These are phyloP conservation scores for Actenoides lindsayi DNA, from an alignment of 2,113 vertebrate species.

Conservation along the genomic window DNA sequence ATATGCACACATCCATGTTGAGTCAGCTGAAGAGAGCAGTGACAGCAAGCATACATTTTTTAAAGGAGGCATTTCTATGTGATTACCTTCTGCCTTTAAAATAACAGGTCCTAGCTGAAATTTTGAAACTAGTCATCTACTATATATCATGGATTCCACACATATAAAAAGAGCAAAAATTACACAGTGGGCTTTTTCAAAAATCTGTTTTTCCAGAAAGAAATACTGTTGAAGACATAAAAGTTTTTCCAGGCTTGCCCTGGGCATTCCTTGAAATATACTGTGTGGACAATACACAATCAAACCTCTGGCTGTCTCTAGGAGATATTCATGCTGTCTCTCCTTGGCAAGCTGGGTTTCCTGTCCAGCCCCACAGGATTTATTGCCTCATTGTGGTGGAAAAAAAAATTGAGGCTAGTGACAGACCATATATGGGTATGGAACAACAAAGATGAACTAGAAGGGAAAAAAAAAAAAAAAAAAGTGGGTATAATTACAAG, in stretches of 20 bases:
- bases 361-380: conserved; percentile 53
- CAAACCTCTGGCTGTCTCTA: not conserved
- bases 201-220: conserved; percentile 23
- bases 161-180: conserved; percentile 11
- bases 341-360: conserved; percentile 63
- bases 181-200: not conserved
- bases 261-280: conserved; percentile 29
- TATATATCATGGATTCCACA: not conserved
- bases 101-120: not conserved
- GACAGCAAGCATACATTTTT: not conserved
- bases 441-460: not conserved
- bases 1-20: not conserved
- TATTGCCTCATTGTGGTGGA: conserved; percentile 50
- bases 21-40: not conserved
- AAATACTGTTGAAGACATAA: conserved; percentile 32
- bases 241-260: conserved; percentile 48
- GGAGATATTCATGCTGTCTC: conserved; percentile 41
- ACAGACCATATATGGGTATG: conserved; percentile 50
- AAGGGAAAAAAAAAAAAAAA: not conserved
- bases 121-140: not conserved
- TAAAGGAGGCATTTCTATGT: not conserved
- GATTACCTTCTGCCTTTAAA: not conserved
- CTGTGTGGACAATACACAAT: not conserved
- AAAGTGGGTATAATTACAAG: conserved; percentile 34
- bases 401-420: conserved; percentile 44